A percentile compares a stretch with the other conserved stretches of the same genome.
These are phyloP conservation scores for Zaprionus camerounensis DNA, from an alignment of 1,140 invertebrate species.

Conservation along the genomic window DNA sequence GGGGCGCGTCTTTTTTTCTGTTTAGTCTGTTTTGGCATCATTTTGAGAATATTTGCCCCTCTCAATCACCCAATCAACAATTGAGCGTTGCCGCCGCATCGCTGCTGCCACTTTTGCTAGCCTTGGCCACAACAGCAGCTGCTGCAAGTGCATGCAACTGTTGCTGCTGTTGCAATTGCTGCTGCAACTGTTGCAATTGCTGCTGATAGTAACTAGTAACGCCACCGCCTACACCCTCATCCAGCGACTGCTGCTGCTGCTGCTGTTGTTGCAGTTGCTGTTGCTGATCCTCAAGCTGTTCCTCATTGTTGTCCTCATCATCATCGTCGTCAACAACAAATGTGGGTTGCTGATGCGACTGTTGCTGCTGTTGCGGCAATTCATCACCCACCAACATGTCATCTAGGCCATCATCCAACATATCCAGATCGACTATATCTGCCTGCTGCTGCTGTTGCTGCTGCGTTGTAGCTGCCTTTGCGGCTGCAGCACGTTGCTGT, in stretches of 20 bases:
- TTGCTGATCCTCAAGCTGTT: background rate
- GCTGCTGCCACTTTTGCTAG: conserved; percentile 17
- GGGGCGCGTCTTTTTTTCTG: conserved; percentile 31
- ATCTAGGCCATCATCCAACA: conserved; percentile 50
- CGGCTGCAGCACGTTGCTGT: conserved; percentile 49
- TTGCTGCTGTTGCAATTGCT: conserved; percentile 59
- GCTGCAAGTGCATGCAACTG: conserved; percentile 64
- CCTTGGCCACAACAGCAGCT: conserved; percentile 59
- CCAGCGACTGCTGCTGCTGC: background rate
- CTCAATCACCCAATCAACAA: conserved; percentile 24
- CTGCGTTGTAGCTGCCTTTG: conserved; percentile 27
- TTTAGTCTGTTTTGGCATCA: background rate
- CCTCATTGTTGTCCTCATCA: conserved; percentile 43
- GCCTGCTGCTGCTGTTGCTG: conserved; percentile 2
- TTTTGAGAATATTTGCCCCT: background rate
- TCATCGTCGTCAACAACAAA: conserved; percentile 69
- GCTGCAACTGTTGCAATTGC: conserved; percentile 64
- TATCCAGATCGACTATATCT: conserved; percentile 74
- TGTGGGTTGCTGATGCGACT: conserved; percentile 19
- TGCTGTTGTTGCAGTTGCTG: conserved; percentile 21
- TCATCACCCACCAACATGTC: conserved; percentile 22
- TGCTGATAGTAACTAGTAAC: conserved; percentile 61
- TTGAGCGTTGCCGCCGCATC: conserved; percentile 41
- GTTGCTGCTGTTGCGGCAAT: conserved; percentile 16
- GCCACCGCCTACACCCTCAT: conserved; percentile 18